Conservation (phyloP, 2,113 vertebrate species). For the Origma solitaria region DNA sequence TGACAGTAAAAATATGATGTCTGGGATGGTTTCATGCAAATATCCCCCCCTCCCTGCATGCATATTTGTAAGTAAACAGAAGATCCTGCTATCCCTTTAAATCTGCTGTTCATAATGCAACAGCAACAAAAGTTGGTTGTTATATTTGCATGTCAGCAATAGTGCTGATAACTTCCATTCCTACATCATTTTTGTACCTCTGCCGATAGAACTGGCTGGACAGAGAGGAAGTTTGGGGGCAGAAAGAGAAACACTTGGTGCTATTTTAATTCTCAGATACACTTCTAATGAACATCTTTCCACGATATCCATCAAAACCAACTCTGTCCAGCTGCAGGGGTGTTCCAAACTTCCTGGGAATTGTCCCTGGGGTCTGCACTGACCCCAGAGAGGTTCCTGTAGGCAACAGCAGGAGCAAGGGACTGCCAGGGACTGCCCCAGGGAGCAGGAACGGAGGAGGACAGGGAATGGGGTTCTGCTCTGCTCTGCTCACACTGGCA, state of each 20-base stretch:
- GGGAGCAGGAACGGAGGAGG: background rate
- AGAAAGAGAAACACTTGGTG: background rate
- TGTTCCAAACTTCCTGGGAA: background rate
- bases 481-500: no score
- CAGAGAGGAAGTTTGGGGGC: background rate
- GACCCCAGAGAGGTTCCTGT: background rate
- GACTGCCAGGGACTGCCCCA: no score
- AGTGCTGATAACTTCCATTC: background rate
- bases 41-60: background rate
- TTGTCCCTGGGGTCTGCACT: background rate
- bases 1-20: background rate
- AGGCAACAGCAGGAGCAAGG: background rate
- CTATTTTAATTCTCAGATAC: background rate
- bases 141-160: background rate
- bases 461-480: background rate
- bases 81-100: background rate
- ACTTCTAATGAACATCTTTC: background rate
- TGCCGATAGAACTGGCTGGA: background rate
- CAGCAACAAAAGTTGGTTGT: background rate
- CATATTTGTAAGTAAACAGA: background rate
- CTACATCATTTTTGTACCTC: background rate
- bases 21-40: background rate
- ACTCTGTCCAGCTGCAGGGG: background rate
- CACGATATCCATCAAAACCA: background rate
- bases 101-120: background rate